Conservation (phyloP, 2,888 invertebrate species). For the Peribatodes rhomboidaria region DNA sequence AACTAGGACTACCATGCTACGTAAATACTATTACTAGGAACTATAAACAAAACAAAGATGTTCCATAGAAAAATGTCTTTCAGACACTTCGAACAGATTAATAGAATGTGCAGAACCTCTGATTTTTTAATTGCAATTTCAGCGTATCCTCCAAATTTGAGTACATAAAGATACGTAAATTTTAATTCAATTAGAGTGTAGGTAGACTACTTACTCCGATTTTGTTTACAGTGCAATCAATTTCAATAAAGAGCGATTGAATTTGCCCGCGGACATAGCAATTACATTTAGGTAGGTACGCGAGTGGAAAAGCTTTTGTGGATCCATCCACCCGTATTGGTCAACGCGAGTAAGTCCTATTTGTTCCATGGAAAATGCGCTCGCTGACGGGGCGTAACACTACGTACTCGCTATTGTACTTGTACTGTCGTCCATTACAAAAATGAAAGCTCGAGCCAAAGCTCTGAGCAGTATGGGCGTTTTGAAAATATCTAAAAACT, state of each 20-base stretch:
- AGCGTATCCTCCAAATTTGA: no score
- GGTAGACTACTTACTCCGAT: no score
- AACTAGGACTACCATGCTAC: no score
- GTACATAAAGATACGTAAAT: no score
- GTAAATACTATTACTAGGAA: no score
- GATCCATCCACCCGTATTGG: neutral
- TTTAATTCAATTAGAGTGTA: slow-evolving; percentile 3
- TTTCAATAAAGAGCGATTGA: slow-evolving; percentile 13
- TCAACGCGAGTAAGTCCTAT: neutral
- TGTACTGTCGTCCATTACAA: slow-evolving; percentile 44
- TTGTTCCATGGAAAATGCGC: no score
- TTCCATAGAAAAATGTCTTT: no score
- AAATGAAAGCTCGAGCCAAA: slow-evolving; percentile 39
- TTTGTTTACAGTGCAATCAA: no score
- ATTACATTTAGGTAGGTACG: neutral
- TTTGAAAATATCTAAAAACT: neutral
- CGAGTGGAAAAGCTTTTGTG: slow-evolving; percentile 22
- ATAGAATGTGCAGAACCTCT: no score
- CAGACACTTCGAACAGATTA: no score
- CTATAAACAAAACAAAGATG: no score
- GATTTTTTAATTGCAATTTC: no score
- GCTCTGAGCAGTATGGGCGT: slow-evolving; percentile 13
- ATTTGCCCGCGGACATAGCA: slow-evolving; percentile 10
- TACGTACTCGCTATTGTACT: slow-evolving; percentile 21
- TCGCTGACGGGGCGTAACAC: slow-evolving; percentile 3